A percentile compares a stretch with the other conserved stretches of the same genome.
phyloP scores from a whole-genome alignment of 1,140 invertebrate genomes.

The Atopsyche davidsoni region DNA sequence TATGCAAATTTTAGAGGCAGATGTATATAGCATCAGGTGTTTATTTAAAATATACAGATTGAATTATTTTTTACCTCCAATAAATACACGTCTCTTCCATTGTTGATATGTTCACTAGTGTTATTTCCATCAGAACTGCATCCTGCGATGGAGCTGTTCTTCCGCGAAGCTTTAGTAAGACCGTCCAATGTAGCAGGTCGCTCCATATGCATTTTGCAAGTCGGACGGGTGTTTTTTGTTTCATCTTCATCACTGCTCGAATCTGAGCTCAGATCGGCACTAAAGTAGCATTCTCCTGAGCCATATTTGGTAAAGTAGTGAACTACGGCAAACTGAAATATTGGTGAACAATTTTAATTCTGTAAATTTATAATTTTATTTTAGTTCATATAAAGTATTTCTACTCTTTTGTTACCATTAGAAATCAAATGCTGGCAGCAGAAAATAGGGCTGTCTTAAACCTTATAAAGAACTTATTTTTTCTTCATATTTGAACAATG shows the following conservation, averaged over 20 bases:
- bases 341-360: background rate
- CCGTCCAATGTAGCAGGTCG: slow-evolving; percentile 14
- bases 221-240: slow-evolving; percentile 32
- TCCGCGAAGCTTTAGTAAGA: slow-evolving; percentile 30
- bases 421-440: too few relatives aligned
- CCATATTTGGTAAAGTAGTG: slow-evolving; percentile 88
- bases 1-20: background rate
- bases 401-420: too few relatives aligned
- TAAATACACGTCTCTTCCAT: slow-evolving; percentile 24
- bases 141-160: slow-evolving; percentile 25
- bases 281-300: slow-evolving; percentile 78
- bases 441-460: too few relatives aligned
- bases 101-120: slow-evolving; percentile 28
- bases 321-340: slow-evolving; percentile 70
- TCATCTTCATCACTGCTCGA: slow-evolving; percentile 55
- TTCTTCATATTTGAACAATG: too few relatives aligned
- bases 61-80: slow-evolving; percentile 18
- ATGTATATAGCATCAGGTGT: slow-evolving; percentile 15
- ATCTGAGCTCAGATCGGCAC: slow-evolving; percentile 56
- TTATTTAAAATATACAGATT: too few relatives aligned
- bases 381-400: too few relatives aligned
- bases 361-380: too few relatives aligned
- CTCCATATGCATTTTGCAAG: slow-evolving; percentile 25
- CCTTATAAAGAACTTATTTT: too few relatives aligned
- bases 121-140: slow-evolving; percentile 15